These are phyloP conservation scores for Ridgeia piscesae DNA, from an alignment of 1,140 invertebrate species.

Conservation along the genomic window DNA sequence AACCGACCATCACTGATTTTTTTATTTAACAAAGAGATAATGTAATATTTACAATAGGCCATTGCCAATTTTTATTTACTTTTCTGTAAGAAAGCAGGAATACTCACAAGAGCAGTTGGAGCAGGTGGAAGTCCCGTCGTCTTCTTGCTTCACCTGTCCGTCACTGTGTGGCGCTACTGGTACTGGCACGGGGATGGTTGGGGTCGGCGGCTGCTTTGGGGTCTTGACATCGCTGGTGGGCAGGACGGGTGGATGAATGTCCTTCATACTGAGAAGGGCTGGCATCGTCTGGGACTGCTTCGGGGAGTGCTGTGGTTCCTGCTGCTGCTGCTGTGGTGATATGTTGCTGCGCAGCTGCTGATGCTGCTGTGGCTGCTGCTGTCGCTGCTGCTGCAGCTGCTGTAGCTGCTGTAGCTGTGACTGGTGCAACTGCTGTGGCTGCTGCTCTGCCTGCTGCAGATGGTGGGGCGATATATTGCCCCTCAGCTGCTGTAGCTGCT, in stretches of 20 bases:
- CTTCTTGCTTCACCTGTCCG: background rate
- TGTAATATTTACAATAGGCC: too few relatives aligned
- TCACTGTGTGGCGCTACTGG: background rate
- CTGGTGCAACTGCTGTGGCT: background rate
- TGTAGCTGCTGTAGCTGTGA: background rate
- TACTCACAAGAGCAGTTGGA: background rate
- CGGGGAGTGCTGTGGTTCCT: background rate
- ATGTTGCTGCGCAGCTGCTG: background rate
- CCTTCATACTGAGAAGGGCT: background rate
- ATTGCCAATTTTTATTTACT: too few relatives aligned
- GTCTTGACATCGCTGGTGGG: background rate
- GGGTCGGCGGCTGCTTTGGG: background rate
- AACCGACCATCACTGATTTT: too few relatives aligned
- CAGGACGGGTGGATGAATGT: background rate
- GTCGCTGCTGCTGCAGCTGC: background rate
- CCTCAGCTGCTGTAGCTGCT: background rate
- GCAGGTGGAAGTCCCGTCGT: background rate
- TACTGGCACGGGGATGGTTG: background rate
- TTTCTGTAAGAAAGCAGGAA: background rate
- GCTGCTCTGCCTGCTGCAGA: background rate
- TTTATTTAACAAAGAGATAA: too few relatives aligned
- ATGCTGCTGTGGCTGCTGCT: background rate
- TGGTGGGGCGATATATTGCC: background rate
- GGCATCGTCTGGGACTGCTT: background rate
- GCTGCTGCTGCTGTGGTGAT: background rate